Conservation (phyloP, 30 jellyfish, hydroid and myxozoan genomes). For the Nemopilema nomurai region DNA sequence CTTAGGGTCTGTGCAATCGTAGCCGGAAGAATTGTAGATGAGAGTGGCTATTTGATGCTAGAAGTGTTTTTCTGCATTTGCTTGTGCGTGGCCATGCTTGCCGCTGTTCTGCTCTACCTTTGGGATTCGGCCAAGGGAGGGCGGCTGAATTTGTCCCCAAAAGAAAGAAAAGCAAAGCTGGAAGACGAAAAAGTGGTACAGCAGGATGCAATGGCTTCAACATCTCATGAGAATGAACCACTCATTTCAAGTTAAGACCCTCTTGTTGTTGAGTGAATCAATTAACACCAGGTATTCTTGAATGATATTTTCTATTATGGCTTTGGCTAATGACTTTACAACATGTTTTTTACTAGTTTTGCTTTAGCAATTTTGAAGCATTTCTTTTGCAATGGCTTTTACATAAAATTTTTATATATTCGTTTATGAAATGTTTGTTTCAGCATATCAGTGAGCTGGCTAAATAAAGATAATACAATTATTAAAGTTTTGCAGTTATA, state of each 20-base stretch:
- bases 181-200: slow-evolving; percentile 11
- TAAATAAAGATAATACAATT: too few relatives aligned
- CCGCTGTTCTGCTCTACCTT: slow-evolving; percentile 19
- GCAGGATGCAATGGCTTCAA: slow-evolving; percentile 47
- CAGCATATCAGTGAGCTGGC: too few relatives aligned
- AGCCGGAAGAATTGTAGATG: slow-evolving; percentile 43
- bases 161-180: slow-evolving; percentile 16
- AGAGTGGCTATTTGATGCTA: slow-evolving; percentile 56
- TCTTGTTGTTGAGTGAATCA: too few relatives aligned
- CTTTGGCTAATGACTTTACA: not conserved
- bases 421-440: too few relatives aligned
- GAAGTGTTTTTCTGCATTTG: slow-evolving; percentile 85
- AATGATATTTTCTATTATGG: too few relatives aligned
- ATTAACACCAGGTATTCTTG: too few relatives aligned
- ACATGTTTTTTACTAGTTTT: too few relatives aligned
- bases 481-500: too few relatives aligned
- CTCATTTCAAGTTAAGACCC: not conserved
- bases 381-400: too few relatives aligned
- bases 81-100: slow-evolving; percentile 54
- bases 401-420: too few relatives aligned
- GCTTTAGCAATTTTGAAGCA: too few relatives aligned
- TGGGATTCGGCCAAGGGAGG: slow-evolving; percentile 58
- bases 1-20: slow-evolving; percentile 59
- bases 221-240: not conserved
- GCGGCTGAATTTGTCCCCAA: slow-evolving; percentile 33